Percentiles rank a stretch among this genome's conserved stretches.
Conservation (phyloP, 2,888 invertebrate species). For the Creontiades dilutus region DNA sequence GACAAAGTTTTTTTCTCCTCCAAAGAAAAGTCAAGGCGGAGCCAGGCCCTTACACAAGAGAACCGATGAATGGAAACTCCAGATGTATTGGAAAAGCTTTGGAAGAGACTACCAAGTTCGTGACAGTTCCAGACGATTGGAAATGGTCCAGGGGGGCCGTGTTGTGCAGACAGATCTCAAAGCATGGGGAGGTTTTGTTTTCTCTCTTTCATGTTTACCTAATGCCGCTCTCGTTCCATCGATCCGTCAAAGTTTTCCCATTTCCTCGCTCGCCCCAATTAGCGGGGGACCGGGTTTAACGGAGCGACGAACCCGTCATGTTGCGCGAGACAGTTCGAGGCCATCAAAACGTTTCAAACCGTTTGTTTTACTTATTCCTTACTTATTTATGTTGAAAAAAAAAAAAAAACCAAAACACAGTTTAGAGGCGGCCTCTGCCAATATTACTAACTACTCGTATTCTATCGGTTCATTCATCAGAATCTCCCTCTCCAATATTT, state of each 20-base stretch:
- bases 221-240: neutral
- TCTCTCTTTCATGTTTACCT: slow-evolving; percentile 44
- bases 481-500: no score
- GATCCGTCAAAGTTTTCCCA: slow-evolving; percentile 34
- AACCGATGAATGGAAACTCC: slow-evolving; percentile 32
- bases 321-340: neutral
- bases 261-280: slow-evolving; percentile 31
- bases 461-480: no score
- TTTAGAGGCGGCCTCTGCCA: no score
- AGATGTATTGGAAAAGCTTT: slow-evolving; percentile 37
- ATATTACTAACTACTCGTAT: no score
- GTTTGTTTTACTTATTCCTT: no score
- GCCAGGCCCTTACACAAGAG: neutral
- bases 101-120: slow-evolving; percentile 36
- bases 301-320: neutral
- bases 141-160: slow-evolving; percentile 53
- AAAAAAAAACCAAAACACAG: no score
- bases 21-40: neutral
- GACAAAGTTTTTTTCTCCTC: neutral
- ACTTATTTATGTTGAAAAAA: no score
- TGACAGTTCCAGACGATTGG: slow-evolving; percentile 60
- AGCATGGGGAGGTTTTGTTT: slow-evolving; percentile 1
- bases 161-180: slow-evolving; percentile 53
- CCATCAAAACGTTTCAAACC: no score
- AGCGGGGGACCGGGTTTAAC: neutral